Conservation (phyloP, 2,113 vertebrate species). For the Coptodon bakossiorum region DNA sequence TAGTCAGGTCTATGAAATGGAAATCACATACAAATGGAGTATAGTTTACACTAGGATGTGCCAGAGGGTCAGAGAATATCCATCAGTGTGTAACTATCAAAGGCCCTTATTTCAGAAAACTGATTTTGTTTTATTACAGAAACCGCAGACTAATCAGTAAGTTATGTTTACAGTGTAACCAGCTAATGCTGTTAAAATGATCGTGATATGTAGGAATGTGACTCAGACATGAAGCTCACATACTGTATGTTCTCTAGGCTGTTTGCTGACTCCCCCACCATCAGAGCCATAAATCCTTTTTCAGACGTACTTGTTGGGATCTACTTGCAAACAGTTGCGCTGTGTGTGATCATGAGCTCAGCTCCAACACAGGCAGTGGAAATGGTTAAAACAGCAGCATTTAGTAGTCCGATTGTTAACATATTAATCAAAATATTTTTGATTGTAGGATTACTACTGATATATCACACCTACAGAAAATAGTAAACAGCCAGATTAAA, state of each 20-base stretch:
- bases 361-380: not conserved
- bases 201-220: not conserved
- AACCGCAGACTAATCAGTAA: not conserved
- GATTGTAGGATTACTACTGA: accelerated
- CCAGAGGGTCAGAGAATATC: not conserved
- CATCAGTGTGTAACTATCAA: not conserved
- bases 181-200: not conserved
- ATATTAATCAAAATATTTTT: accelerated
- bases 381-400: not conserved
- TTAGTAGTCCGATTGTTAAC: not conserved
- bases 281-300: not conserved
- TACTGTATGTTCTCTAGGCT: not conserved
- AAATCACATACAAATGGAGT: not conserved
- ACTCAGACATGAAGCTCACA: not conserved
- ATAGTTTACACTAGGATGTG: not conserved
- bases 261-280: not conserved
- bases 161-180: not conserved
- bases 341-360: not conserved
- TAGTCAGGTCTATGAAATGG: not conserved
- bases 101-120: not conserved
- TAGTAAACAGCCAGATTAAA: accelerated
- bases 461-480: not conserved
- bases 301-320: not conserved
- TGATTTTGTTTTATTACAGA: not conserved
- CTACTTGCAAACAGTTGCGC: not conserved